Conservation (phyloP, 2,888 invertebrate genomes). For the Acrobasis consociella region DNA sequence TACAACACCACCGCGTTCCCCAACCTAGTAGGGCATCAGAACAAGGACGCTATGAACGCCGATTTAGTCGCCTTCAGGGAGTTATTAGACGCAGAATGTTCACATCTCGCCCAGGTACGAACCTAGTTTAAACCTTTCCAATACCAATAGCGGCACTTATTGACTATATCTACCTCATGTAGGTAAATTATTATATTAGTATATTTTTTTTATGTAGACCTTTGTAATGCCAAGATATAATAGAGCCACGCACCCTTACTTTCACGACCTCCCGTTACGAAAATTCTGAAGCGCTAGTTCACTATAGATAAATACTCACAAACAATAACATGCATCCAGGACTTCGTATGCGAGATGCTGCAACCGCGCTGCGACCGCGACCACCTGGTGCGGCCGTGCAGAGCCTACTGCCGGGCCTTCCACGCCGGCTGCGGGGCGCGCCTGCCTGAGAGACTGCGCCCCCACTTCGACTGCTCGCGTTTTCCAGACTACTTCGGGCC, state of each 20-base stretch:
- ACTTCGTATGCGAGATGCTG: slow-evolving; percentile 93
- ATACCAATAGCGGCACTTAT: not conserved
- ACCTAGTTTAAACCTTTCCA: no score
- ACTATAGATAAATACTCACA: not conserved
- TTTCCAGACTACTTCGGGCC: slow-evolving; percentile 91
- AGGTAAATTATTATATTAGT: no score
- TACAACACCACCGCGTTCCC: slow-evolving; percentile 94
- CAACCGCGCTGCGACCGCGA: slow-evolving; percentile 89
- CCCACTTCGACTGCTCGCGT: slow-evolving; percentile 88
- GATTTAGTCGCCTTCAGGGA: slow-evolving; percentile 93
- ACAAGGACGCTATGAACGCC: slow-evolving; percentile 84
- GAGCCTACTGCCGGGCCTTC: slow-evolving; percentile 93
- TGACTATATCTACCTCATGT: no score
- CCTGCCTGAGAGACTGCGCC: slow-evolving; percentile 86
- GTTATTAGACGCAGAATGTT: slow-evolving; percentile 95
- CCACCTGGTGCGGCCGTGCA: slow-evolving; percentile 87
- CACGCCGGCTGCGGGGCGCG: slow-evolving; percentile 91
- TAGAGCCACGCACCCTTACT: no score
- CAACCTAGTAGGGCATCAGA: slow-evolving; percentile 88
- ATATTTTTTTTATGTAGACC: no score
- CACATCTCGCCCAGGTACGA: slow-evolving; percentile 87
- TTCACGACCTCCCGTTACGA: no score
- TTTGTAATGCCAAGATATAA: no score
- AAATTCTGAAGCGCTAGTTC: no score
- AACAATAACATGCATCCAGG: slow-evolving; percentile 56